Conservation (phyloP, 1,140 invertebrate species). For the Cryptotermes secundus region DNA sequence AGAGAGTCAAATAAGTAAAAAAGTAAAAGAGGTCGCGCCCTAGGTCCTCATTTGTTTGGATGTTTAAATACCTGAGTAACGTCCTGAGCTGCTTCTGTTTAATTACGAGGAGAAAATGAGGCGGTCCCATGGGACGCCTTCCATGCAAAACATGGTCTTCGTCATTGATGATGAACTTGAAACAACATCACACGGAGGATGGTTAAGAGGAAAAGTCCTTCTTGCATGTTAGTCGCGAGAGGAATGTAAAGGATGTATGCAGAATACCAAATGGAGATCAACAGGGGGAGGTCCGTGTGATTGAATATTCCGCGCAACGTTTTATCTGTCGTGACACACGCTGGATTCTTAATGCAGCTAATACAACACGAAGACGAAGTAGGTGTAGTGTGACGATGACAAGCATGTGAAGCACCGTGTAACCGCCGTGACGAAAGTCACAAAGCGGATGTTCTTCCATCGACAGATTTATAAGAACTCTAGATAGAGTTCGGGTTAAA, state of each 20-base stretch:
- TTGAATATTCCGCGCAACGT: conserved; percentile 30
- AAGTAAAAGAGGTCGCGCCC: background rate
- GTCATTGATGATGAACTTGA: background rate
- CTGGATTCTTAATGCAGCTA: conserved; percentile 31
- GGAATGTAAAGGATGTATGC: conserved; percentile 20
- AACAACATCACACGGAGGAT: too few species aligned
- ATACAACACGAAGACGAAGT: background rate
- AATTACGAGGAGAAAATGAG: background rate
- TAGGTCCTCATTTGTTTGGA: background rate
- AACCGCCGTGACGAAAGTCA: background rate
- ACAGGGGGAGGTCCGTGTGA: conserved; percentile 24
- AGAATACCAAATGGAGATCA: conserved; percentile 24
- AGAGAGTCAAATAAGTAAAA: background rate
- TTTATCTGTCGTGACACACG: conserved; percentile 29
- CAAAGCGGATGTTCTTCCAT: background rate
- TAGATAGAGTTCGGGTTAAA: background rate
- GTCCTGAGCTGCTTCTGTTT: background rate
- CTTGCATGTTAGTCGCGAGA: background rate
- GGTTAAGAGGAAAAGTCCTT: background rate
- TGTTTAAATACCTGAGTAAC: background rate
- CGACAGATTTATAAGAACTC: background rate
- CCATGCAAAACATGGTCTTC: background rate
- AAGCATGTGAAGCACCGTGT: background rate
- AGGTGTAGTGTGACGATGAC: background rate
- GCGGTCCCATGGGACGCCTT: background rate